phyloP scores from a whole-genome alignment of 2,888 invertebrate genomes.

The Auanema sp. region DNA sequence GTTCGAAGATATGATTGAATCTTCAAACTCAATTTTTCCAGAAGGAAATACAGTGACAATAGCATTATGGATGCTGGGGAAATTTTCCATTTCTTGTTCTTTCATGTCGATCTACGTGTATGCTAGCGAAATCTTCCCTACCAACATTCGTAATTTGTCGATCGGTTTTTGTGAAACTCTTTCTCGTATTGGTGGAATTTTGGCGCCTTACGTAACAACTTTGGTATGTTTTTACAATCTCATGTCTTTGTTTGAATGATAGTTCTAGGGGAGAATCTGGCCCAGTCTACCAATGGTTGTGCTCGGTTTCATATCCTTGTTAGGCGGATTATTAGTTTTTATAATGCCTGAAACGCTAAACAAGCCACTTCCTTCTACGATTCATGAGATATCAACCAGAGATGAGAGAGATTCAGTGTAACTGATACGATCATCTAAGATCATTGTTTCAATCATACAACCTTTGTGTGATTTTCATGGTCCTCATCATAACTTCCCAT shows the following conservation, averaged over 20 bases:
- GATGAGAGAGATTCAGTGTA: not conserved
- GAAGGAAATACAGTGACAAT: too few relatives aligned
- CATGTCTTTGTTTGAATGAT: not conserved
- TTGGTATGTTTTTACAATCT: slow-evolving; percentile 17
- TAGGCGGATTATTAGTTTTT: slow-evolving; percentile 13
- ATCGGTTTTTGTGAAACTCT: slow-evolving; percentile 24
- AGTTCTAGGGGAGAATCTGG: slow-evolving; percentile 13
- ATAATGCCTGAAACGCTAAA: slow-evolving; percentile 20
- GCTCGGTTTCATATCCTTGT: slow-evolving; percentile 11
- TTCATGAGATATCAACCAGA: not conserved
- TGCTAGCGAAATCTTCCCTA: slow-evolving; percentile 33
- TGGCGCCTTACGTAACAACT: slow-evolving; percentile 22
- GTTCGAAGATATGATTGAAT: too few relatives aligned
- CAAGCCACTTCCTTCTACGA: slow-evolving; percentile 9
- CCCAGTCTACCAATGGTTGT: slow-evolving; percentile 13
- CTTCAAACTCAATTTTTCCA: too few relatives aligned
- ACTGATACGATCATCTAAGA: not conserved
- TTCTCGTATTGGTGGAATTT: slow-evolving; percentile 22
- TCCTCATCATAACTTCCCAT: too few relatives aligned
- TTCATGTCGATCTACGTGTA: slow-evolving; percentile 50
- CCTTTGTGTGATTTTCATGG: too few relatives aligned
- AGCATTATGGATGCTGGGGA: slow-evolving; percentile 41
- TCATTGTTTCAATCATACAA: not conserved
- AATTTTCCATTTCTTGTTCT: slow-evolving; percentile 44
- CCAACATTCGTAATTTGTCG: slow-evolving; percentile 20